A percentile compares a stretch with the other conserved stretches of the same genome.
Evolutionary conservation across 2,113 vertebrate species (phyloP).

Genomic region (Protobothrops flavoviridis): DNA sequence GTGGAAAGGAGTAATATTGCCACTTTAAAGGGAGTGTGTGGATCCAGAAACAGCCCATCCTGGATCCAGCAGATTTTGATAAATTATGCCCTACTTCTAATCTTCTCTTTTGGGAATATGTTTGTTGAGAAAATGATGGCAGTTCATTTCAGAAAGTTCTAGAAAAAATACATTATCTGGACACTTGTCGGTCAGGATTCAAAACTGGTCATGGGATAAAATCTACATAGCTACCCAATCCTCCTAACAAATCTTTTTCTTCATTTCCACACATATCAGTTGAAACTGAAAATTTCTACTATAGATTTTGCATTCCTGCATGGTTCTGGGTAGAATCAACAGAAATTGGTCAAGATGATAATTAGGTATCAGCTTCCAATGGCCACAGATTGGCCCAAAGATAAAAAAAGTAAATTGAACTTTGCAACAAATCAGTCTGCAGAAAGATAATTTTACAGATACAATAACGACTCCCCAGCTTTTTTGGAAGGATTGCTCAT

Average conservation of each 20-base stretch:
- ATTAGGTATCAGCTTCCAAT: neutral
- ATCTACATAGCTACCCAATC: neutral
- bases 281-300: neutral
- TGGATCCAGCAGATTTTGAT: neutral
- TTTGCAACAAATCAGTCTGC: neutral
- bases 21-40: neutral
- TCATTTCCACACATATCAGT: neutral
- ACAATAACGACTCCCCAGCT: neutral
- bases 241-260: neutral
- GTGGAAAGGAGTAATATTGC: neutral
- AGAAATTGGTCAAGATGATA: neutral
- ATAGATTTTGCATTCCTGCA: neutral
- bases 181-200: neutral
- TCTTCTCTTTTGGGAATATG: neutral
- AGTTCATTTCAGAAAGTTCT: neutral
- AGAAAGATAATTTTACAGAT: neutral
- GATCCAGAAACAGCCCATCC: neutral
- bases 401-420: neutral
- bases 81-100: neutral
- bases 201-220: neutral
- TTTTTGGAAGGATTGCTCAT: neutral
- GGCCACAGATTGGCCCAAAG: neutral
- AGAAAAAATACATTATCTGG: neutral
- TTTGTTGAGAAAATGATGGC: neutral
- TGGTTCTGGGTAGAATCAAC: neutral